phyloP scores from a whole-genome alignment of 2,888 invertebrate species.

The Trilocha varians region DNA sequence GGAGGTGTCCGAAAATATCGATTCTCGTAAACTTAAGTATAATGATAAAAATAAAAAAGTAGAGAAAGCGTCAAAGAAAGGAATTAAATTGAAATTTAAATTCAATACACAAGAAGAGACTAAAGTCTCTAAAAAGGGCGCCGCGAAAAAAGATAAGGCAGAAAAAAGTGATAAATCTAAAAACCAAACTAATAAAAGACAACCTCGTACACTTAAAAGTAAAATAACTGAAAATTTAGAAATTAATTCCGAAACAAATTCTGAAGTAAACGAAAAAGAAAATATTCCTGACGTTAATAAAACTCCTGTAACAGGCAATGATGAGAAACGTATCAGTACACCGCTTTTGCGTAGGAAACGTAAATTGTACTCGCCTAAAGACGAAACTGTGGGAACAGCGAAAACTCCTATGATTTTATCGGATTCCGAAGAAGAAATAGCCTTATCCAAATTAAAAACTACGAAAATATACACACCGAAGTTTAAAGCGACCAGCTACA shows the following conservation, averaged over 20 bases:
- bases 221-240: conserved; percentile 13
- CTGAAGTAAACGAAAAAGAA: conserved; percentile 26
- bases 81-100: conserved; percentile 25
- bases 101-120: not conserved
- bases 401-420: conserved; percentile 1
- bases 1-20: not conserved
- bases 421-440: conserved; percentile 13
- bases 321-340: conserved; percentile 5
- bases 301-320: conserved; percentile 4
- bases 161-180: not conserved
- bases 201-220: conserved; percentile 8
- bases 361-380: conserved; percentile 55
- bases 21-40: not conserved
- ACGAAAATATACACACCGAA: conserved; percentile 20
- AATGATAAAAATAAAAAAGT: not conserved
- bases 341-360: conserved; percentile 34
- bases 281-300: conserved; percentile 10
- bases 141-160: not conserved
- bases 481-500: conserved; percentile 36
- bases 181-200: not conserved
- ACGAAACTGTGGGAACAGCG: conserved; percentile 21
- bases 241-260: conserved; percentile 15
- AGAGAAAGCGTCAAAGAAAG: conserved; percentile 10
- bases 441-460: conserved; percentile 18
- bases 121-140: not conserved